These are phyloP conservation scores for Rhinoptilus africanus DNA, from an alignment of 2,113 vertebrate species.

Conservation along the genomic window DNA sequence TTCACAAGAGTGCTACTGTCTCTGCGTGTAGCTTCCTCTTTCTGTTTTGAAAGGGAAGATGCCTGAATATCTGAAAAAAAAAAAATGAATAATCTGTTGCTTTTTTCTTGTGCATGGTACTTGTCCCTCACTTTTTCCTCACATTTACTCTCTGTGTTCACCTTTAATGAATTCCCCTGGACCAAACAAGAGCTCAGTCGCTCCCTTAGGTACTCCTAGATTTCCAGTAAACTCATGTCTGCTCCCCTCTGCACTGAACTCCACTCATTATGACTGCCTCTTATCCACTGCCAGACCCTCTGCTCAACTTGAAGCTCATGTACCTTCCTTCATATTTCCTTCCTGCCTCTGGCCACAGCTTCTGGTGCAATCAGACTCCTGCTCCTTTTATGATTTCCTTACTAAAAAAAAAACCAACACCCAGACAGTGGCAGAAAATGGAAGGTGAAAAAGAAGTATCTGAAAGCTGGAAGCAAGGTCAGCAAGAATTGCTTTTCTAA, in stretches of 20 bases:
- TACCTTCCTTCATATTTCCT: not conserved
- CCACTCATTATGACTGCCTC: fast-evolving
- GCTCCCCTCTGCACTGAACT: not conserved
- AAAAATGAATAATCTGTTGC: not conserved
- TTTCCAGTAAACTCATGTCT: not conserved
- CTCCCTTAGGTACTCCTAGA: not conserved
- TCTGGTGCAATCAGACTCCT: not conserved
- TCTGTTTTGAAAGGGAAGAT: not conserved
- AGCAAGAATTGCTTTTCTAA: not conserved
- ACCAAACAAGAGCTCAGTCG: not conserved
- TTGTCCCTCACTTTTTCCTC: not conserved
- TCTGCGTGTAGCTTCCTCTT: not conserved
- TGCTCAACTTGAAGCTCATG: not conserved
- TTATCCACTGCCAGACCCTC: not conserved
- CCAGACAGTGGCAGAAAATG: not conserved
- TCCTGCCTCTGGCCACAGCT: not conserved
- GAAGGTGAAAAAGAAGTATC: not conserved
- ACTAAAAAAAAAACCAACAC: not conserved
- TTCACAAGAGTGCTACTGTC: not conserved
- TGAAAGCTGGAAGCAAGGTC: not conserved
- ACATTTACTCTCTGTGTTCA: not conserved
- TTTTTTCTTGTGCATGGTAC: not conserved
- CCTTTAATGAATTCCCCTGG: not conserved
- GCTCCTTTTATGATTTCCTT: not conserved
- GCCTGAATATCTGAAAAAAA: not conserved